Evolutionary conservation across 2,797 vertebrate genomes (phyloP), one percentile per base, ranked within the genome.

Genomic region (Alcedo atthis): DNA sequence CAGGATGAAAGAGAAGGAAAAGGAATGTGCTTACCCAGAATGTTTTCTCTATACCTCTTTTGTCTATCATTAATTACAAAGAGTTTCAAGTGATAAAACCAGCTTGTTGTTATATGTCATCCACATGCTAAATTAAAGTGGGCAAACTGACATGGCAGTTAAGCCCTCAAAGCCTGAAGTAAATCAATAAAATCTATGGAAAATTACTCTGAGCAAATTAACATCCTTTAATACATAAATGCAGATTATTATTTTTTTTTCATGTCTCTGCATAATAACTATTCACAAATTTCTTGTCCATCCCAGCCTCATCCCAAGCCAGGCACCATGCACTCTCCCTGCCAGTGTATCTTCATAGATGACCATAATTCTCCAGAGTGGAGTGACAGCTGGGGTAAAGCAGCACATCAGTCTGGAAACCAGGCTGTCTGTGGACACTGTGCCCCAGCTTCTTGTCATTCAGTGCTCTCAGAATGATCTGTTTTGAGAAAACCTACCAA

Each of bases 141-240:
- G 80, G 85, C 48, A 33, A 93, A 94, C 78, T 70, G 82, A 93
- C 93, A 87, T 73, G 92, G 81, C 86, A 94, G 51, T 96, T 96
- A 95, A 94, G 90, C 62, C 86, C 63, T 78, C 77, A 94, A 94
- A 95, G 87, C 63, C 85, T 92, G 84, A 96, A 94, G 55, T 45
- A 75, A 83, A 93, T 97, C 94, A 93, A 93, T 97, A 95, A 94
- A 95, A 93, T 96, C 90, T 86, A 90, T 96, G 94, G 90, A 93
- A 97, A 95, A 95, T 95, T 91, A 89, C 90, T 94, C 77, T 33
- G 28, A 48, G 57, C 64, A 51, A 87, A 89, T 94, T 91, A 96
- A 93, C 91, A 64, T 75, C 33, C 92, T 87, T 85, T 85, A 49
- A 87, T 79, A 92, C 25, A 80, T 48, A 87, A 91, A 88, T 75